Conservation (phyloP, 2,113 vertebrate species). For the Neolamprologus caudopunctatus region DNA sequence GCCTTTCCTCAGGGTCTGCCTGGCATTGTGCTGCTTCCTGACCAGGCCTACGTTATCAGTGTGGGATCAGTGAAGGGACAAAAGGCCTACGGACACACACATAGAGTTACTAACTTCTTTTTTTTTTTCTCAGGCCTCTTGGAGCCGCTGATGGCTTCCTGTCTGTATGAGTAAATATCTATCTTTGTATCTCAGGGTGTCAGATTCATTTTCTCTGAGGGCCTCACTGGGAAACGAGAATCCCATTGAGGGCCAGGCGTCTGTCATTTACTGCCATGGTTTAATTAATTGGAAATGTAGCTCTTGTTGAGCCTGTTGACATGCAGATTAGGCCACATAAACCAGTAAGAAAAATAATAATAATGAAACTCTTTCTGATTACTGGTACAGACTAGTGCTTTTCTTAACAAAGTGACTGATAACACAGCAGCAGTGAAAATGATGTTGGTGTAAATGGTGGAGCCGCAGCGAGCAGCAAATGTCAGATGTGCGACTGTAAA, state of each 20-base stretch:
- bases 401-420: not conserved
- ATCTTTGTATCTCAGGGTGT: not conserved
- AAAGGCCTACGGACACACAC: conserved; percentile 20
- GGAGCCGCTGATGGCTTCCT: conserved; percentile 21
- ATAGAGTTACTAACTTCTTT: not conserved
- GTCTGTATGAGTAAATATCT: not conserved
- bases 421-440: not conserved
- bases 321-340: not conserved
- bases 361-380: not conserved
- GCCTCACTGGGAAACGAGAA: not conserved
- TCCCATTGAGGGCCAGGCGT: not conserved
- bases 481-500: not conserved
- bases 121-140: conserved; percentile 49
- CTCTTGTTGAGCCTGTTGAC: not conserved
- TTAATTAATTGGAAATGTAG: not conserved
- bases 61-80: conserved; percentile 55
- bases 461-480: not conserved
- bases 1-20: conserved; percentile 54
- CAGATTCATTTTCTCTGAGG: not conserved
- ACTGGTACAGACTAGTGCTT: not conserved
- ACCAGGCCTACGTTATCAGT: conserved; percentile 52
- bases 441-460: not conserved
- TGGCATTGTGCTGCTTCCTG: conserved; percentile 68
- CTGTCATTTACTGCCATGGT: not conserved
- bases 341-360: not conserved